Evolutionary conservation across 1,140 invertebrate species (phyloP).

Genomic region (Brevipalpus yothersi): DNA sequence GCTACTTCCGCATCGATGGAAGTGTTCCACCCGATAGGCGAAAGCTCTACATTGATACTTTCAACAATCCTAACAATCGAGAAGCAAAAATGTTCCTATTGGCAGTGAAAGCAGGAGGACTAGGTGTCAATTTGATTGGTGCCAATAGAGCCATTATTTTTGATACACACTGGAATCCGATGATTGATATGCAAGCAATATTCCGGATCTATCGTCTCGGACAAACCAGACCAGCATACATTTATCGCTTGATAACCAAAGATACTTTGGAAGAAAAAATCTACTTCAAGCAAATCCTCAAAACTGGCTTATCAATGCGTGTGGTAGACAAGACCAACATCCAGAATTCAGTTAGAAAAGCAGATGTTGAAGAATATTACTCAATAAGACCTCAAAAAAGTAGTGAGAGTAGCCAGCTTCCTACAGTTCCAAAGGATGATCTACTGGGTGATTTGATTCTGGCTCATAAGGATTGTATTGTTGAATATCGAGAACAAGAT

Average conservation of each 20-base stretch:
- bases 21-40: conserved; percentile 75
- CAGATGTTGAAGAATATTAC: conserved; percentile 71
- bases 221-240: conserved; percentile 75
- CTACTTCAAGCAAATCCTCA: conserved; percentile 90
- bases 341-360: conserved; percentile 68
- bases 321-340: conserved; percentile 96
- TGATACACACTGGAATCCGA: conserved; percentile 99
- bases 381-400: conserved; percentile 40
- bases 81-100: conserved; percentile 65
- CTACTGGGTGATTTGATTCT: conserved; percentile 58
- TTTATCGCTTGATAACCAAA: conserved; percentile 87
- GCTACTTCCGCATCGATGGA: conserved; percentile 82
- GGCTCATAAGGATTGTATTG: conserved; percentile 38
- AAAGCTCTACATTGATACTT: conserved; percentile 87
- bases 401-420: conserved; percentile 14
- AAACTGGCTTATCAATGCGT: conserved; percentile 49
- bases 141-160: conserved; percentile 92
- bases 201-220: conserved; percentile 92
- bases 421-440: conserved; percentile 30
- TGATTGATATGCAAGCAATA: conserved; percentile 92
- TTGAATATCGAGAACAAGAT: conserved; percentile 74
- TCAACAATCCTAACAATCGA: conserved; percentile 60
- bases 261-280: conserved; percentile 26
- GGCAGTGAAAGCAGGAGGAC: conserved; percentile 43
- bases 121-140: conserved; percentile 76